These are phyloP conservation scores for Melanotus villosus DNA, from an alignment of 2,888 invertebrate species.

Conservation along the genomic window DNA sequence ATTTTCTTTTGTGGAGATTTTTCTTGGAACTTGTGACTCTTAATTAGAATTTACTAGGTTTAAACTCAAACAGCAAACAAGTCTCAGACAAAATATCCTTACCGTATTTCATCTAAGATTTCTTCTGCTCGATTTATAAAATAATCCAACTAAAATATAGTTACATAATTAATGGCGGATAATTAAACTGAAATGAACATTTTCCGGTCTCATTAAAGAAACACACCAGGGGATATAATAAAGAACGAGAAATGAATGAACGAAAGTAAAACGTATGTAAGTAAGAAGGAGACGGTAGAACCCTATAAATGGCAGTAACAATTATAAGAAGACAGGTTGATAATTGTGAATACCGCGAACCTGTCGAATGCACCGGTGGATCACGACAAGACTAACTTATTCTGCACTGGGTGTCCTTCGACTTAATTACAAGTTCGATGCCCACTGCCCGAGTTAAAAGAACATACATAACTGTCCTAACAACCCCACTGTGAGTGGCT, in stretches of 20 bases:
- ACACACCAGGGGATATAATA: slow-evolving; percentile 4
- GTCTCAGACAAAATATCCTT: no score
- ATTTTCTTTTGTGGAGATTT: no score
- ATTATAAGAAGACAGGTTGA: slow-evolving; percentile 40
- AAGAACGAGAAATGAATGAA: slow-evolving; percentile 28
- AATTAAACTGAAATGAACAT: slow-evolving; percentile 11
- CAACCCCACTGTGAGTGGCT: no score
- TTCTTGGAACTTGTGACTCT: no score
- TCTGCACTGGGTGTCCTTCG: slow-evolving; percentile 46
- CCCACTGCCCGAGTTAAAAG: slow-evolving; percentile 42
- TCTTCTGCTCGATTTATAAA: neutral
- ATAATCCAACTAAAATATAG: neutral
- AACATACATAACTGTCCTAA: slow-evolving; percentile 15
- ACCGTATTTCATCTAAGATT: no score
- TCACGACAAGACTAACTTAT: slow-evolving; percentile 37
- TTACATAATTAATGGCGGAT: slow-evolving; percentile 7
- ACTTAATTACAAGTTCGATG: slow-evolving; percentile 49
- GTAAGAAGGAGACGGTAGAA: slow-evolving; percentile 1
- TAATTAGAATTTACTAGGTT: no score
- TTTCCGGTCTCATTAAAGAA: slow-evolving; percentile 14
- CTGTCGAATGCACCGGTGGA: slow-evolving; percentile 43
- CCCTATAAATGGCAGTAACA: slow-evolving; percentile 22
- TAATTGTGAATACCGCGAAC: slow-evolving; percentile 44
- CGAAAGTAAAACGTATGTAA: slow-evolving; percentile 10
- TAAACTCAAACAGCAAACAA: no score